A percentile compares a stretch with the other conserved stretches of the same genome.
Conservation (phyloP, 2,113 vertebrate genomes). For the Eidolon helvum region DNA sequence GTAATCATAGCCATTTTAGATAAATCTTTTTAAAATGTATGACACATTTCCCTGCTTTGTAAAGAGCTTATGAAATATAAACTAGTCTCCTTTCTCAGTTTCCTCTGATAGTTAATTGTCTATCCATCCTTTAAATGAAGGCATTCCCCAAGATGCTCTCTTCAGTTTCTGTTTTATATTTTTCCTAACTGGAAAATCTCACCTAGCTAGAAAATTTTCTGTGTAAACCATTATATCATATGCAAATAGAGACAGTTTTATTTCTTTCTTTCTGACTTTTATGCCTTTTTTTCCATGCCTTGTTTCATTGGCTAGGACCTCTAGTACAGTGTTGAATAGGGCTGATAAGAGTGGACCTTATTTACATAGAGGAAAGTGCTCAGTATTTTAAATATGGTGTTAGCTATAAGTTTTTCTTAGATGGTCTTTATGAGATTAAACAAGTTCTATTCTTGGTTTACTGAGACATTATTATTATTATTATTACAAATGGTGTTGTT, state of each 20-base stretch:
- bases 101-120: not conserved
- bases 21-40: constrained; percentile 28
- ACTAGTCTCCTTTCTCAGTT: constrained; percentile 15
- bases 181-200: not conserved
- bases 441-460: not conserved
- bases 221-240: not conserved
- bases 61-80: not conserved
- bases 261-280: constrained; percentile 9
- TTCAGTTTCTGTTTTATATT: not conserved
- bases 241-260: not conserved
- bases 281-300: not conserved
- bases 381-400: not conserved
- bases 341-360: not conserved
- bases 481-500: not conserved
- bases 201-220: not conserved
- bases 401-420: not conserved
- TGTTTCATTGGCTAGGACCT: not conserved
- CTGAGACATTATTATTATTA: not conserved
- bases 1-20: constrained; percentile 43
- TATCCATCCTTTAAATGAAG: not conserved
- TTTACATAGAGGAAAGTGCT: not conserved
- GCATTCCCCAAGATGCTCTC: not conserved
- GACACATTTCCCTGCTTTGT: constrained; percentile 26
- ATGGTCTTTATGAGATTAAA: not conserved
- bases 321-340: not conserved